Conservation (phyloP, 2,113 vertebrate species). For the Gymnobelideus leadbeateri region DNA sequence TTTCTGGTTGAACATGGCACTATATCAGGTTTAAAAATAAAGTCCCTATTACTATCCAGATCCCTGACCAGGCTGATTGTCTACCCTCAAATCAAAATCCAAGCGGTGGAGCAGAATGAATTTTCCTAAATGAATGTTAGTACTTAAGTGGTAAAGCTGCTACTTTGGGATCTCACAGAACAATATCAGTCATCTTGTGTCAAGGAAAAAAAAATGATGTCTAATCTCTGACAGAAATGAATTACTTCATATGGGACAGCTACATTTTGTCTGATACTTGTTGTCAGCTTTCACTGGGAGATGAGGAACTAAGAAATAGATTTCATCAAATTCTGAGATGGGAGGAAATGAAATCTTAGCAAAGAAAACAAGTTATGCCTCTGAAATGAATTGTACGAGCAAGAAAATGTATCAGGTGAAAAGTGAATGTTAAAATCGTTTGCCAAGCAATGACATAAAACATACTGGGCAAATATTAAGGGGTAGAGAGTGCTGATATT, state of each 20-base stretch:
- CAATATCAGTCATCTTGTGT: slow-evolving; percentile 86
- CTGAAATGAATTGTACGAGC: slow-evolving; percentile 84
- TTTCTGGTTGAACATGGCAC: slow-evolving; percentile 12
- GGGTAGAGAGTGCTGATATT: slow-evolving; percentile 61
- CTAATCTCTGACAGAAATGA: slow-evolving; percentile 90
- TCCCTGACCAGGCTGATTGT: neutral
- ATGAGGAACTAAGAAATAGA: slow-evolving; percentile 87
- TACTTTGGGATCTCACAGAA: slow-evolving; percentile 78
- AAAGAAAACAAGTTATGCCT: slow-evolving; percentile 88
- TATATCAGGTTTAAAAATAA: slow-evolving; percentile 52
- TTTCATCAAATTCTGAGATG: slow-evolving; percentile 88
- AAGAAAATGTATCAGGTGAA: slow-evolving; percentile 82
- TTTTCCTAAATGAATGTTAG: slow-evolving; percentile 55
- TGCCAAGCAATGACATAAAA: slow-evolving; percentile 79
- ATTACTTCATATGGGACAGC: slow-evolving; percentile 87
- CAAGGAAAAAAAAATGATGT: slow-evolving; percentile 80
- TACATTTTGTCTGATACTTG: slow-evolving; percentile 86
- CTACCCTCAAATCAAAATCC: neutral
- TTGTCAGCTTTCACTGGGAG: slow-evolving; percentile 86
- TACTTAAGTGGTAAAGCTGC: slow-evolving; percentile 81
- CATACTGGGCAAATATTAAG: slow-evolving; percentile 71
- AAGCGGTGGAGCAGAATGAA: slow-evolving; percentile 51
- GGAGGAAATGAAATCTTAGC: slow-evolving; percentile 89
- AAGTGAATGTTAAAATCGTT: slow-evolving; percentile 86
- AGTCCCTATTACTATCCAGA: neutral